Percentiles rank a stretch among this genome's conserved stretches.
These are phyloP conservation scores for Dromas ardeola DNA, from an alignment of 2,113 vertebrate genomes.

Conservation along the genomic window DNA sequence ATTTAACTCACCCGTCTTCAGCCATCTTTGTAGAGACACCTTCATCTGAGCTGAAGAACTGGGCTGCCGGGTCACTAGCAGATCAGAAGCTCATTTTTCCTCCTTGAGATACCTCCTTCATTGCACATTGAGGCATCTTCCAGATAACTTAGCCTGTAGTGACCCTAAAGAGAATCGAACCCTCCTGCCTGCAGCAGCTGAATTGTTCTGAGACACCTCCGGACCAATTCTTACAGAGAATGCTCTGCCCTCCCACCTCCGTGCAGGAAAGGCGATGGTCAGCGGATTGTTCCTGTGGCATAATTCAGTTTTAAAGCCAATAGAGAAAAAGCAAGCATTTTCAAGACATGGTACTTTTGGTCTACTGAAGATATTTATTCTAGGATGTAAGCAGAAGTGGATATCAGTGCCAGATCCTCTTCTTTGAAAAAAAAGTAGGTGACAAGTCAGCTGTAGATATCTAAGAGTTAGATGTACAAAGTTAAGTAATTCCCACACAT, in stretches of 20 bases:
- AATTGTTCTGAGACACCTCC: background rate
- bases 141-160: background rate
- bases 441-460: background rate
- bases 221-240: background rate
- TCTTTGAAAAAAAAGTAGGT: background rate
- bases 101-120: background rate
- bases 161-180: background rate
- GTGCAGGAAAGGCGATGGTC: background rate
- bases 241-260: background rate
- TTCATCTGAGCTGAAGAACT: background rate
- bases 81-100: background rate
- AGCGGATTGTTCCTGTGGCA: background rate
- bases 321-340: background rate
- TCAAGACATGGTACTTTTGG: background rate
- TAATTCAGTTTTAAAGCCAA: background rate
- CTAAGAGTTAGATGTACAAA: background rate
- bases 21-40: background rate
- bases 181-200: background rate
- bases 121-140: conserved; percentile 8
- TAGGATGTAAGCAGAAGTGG: background rate
- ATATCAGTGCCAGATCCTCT: background rate
- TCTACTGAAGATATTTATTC: background rate
- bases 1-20: background rate
- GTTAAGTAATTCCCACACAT: background rate
- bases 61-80: background rate